Evolutionary conservation across 1,140 invertebrate genomes (phyloP).

Genomic region (Linepithema humile): DNA sequence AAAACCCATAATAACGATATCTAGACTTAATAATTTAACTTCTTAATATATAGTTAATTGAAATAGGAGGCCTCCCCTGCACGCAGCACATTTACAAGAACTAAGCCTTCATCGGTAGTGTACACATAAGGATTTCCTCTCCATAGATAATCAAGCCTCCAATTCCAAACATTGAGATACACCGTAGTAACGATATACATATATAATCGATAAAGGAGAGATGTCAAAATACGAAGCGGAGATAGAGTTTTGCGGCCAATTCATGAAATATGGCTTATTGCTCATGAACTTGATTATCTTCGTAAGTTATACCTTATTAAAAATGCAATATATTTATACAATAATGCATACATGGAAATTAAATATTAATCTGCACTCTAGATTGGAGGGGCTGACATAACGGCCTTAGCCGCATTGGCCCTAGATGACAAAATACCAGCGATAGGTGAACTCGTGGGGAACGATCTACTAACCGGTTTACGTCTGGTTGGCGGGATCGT

Average conservation of each 20-base stretch:
- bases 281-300: constrained; percentile 94
- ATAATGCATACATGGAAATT: background rate
- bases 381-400: constrained; percentile 91
- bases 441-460: constrained; percentile 92
- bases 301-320: constrained; percentile 87
- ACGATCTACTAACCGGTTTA: constrained; percentile 93
- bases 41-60: too few relatives aligned
- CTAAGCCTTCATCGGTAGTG: too few relatives aligned
- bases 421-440: constrained; percentile 91
- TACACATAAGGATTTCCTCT: too few relatives aligned
- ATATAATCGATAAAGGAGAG: constrained; percentile 41
- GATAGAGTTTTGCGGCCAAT: constrained; percentile 92
- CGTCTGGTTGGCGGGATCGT: constrained; percentile 92
- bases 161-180: too few relatives aligned
- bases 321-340: background rate
- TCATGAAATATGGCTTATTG: constrained; percentile 94
- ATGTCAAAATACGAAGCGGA: constrained; percentile 89
- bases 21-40: too few relatives aligned
- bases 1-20: too few relatives aligned
- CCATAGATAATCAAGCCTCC: too few relatives aligned
- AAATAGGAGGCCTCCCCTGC: too few relatives aligned
- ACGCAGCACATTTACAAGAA: too few relatives aligned
- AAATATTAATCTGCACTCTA: constrained; percentile 78
- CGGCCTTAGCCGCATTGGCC: constrained; percentile 92
- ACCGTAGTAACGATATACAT: too few relatives aligned